Evolutionary conservation across 2,113 vertebrate genomes (phyloP).

Genomic region (Vulpes ferrilata): DNA sequence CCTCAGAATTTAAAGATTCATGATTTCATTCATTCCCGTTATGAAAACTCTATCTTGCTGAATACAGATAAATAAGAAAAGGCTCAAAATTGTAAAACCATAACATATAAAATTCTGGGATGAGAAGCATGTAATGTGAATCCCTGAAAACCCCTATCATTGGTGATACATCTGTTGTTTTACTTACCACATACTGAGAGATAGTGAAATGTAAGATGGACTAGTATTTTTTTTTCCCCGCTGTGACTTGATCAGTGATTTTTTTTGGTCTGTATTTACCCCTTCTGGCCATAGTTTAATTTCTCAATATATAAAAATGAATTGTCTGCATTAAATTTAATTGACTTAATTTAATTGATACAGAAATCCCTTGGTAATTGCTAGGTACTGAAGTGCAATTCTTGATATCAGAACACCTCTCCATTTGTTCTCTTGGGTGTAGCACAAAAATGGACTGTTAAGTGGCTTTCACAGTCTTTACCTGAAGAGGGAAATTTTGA

Average conservation of each 20-base stretch:
- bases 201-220: background rate
- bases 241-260: background rate
- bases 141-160: fast-evolving
- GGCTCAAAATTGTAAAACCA: background rate
- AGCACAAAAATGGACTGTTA: background rate
- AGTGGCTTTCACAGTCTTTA: background rate
- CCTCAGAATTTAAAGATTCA: background rate
- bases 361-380: background rate
- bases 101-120: background rate
- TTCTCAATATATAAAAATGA: background rate
- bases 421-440: background rate
- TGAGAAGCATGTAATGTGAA: fast-evolving
- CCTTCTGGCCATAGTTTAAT: background rate
- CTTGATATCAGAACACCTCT: background rate
- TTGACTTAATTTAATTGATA: background rate
- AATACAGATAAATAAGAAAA: background rate
- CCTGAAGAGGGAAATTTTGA: background rate
- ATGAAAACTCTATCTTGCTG: background rate
- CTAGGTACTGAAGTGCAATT: background rate
- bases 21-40: background rate
- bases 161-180: background rate
- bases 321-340: background rate
- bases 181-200: background rate
- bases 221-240: background rate
- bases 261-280: background rate